Conservation (phyloP, 2,797 vertebrate species). For the Delichon dasypus region DNA sequence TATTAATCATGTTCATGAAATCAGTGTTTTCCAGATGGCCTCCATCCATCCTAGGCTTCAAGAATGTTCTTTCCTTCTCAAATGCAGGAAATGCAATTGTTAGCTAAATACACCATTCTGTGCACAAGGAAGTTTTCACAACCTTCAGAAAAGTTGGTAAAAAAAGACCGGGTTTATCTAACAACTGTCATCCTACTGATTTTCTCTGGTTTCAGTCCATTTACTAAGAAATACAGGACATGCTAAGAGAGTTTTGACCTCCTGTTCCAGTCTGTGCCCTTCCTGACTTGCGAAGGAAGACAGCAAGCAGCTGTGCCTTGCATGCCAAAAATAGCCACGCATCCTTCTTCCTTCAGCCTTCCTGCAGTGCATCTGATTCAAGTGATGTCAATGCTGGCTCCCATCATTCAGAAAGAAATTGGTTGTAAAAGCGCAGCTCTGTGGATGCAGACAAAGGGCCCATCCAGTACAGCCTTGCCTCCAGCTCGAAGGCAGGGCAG, state of each 20-base stretch:
- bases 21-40: background rate
- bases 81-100: background rate
- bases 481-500: background rate
- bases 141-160: background rate
- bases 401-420: background rate
- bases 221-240: background rate
- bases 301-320: background rate
- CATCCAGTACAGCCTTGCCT: background rate
- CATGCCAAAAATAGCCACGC: background rate
- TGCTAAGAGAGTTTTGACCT: constrained; percentile 17
- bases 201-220: background rate
- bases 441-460: background rate
- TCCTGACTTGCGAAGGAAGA: constrained; percentile 28
- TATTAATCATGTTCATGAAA: background rate
- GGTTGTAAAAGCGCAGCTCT: background rate
- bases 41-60: background rate
- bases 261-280: background rate
- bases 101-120: background rate
- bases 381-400: background rate
- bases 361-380: background rate
- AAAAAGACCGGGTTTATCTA: background rate
- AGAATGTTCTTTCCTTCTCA: background rate
- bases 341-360: constrained; percentile 14
- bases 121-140: background rate
- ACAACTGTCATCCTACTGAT: background rate